A percentile compares a stretch with the other conserved stretches of the same genome.
Conservation (phyloP, 2,888 invertebrate genomes). For the Synanthedon andrenaeformis region DNA sequence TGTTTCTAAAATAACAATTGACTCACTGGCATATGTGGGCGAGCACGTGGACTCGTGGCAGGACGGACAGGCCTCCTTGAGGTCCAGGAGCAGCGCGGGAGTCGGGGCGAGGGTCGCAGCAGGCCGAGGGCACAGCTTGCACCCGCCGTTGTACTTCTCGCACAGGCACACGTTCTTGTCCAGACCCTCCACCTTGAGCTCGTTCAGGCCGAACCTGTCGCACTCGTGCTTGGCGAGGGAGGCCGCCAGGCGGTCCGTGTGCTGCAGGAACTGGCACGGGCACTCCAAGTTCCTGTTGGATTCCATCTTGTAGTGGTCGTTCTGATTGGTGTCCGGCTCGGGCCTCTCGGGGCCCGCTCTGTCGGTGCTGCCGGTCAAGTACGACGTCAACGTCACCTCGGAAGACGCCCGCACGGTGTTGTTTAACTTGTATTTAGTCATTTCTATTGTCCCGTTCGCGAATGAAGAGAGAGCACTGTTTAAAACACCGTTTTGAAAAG, state of each 20-base stretch:
- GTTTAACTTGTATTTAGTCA: constrained; percentile 71
- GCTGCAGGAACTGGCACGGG: constrained; percentile 37
- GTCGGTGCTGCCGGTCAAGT: constrained; percentile 43
- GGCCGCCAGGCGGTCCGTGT: constrained; percentile 37
- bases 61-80: constrained; percentile 36
- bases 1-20: too few species aligned
- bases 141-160: constrained; percentile 58
- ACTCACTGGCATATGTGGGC: constrained; percentile 44
- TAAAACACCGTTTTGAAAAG: constrained; percentile 47
- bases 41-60: constrained; percentile 37
- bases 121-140: constrained; percentile 52
- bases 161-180: constrained; percentile 50
- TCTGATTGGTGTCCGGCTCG: constrained; percentile 38
- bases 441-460: constrained; percentile 18
- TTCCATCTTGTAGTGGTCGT: constrained; percentile 33
- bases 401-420: constrained; percentile 45
- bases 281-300: constrained; percentile 40
- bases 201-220: constrained; percentile 49
- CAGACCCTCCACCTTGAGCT: constrained; percentile 48
- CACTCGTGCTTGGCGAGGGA: constrained; percentile 39
- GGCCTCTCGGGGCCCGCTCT: constrained; percentile 20
- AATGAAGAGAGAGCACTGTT: constrained; percentile 5
- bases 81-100: constrained; percentile 27
- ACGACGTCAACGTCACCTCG: constrained; percentile 61
- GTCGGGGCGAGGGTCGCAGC: constrained; percentile 31